phyloP scores from a whole-genome alignment of 2,797 vertebrate species.

The Betta splendens region DNA sequence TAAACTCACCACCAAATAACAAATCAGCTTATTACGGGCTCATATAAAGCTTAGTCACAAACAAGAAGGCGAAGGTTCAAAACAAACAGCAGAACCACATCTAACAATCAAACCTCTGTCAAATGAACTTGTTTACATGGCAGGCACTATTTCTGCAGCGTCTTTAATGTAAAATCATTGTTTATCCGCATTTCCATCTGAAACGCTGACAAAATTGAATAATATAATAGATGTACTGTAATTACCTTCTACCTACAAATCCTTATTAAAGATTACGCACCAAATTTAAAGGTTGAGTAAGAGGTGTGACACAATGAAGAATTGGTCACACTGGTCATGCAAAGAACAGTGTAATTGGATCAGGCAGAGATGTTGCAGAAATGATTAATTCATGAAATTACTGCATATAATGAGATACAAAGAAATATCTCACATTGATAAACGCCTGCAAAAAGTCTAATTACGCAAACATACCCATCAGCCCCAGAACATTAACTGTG shows the following conservation, averaged over 20 bases:
- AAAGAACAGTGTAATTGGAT: slow-evolving; percentile 70
- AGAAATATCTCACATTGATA: slow-evolving; percentile 48
- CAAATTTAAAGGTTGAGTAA: slow-evolving; percentile 59
- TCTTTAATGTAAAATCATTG: slow-evolving; percentile 1
- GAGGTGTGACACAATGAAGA: slow-evolving; percentile 49
- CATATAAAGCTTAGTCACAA: slow-evolving; percentile 1
- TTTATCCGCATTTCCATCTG: background rate
- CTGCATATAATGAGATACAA: slow-evolving; percentile 55
- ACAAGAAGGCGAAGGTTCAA: slow-evolving; percentile 11
- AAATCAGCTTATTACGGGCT: background rate
- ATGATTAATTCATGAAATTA: slow-evolving; percentile 65
- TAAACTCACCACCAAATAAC: slow-evolving; percentile 21
- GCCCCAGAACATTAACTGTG: slow-evolving; percentile 37
- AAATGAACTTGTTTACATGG: no score
- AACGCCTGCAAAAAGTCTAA: slow-evolving; percentile 49
- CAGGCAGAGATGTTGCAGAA: slow-evolving; percentile 57
- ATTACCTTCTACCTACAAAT: slow-evolving; percentile 46
- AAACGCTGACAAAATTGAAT: slow-evolving; percentile 32
- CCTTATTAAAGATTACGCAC: slow-evolving; percentile 30
- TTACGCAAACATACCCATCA: slow-evolving; percentile 53
- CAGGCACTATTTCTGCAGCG: background rate
- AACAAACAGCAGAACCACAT: background rate
- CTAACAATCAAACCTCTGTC: background rate
- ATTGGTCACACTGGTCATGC: slow-evolving; percentile 59
- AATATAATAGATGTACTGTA: slow-evolving; percentile 15